Evolutionary conservation across 2,113 vertebrate genomes (phyloP).

Genomic region (Nymphicus hollandicus): DNA sequence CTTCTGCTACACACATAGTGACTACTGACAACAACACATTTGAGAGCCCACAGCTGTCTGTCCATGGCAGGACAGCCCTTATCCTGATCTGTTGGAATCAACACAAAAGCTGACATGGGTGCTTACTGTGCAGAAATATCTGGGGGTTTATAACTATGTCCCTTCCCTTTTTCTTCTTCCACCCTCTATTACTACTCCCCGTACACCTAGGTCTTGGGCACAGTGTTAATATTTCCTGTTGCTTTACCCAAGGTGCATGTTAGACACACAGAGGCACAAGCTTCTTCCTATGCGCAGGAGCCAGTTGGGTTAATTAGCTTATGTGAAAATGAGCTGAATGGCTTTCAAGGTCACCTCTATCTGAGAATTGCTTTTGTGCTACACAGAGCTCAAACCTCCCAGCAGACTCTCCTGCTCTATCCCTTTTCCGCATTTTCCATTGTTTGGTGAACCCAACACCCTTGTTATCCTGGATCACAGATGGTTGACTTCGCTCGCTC

Average conservation of each 20-base stretch:
- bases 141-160: background rate
- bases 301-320: background rate
- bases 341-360: slow-evolving; percentile 34
- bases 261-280: background rate
- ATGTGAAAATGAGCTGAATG: background rate
- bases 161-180: background rate
- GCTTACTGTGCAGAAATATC: background rate
- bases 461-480: background rate
- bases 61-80: background rate
- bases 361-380: slow-evolving; percentile 14
- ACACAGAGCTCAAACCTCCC: background rate
- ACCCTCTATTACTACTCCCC: background rate
- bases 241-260: background rate
- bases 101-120: background rate
- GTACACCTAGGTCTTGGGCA: background rate
- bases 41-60: background rate
- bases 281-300: background rate
- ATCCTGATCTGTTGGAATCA: background rate
- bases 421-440: background rate
- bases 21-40: background rate
- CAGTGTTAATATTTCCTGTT: background rate
- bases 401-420: background rate
- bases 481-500: background rate
- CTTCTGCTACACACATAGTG: accelerated
- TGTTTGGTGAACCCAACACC: background rate